Percentiles rank a stretch among this genome's conserved stretches.
Evolutionary conservation across 2,797 vertebrate genomes (phyloP).

Genomic region (Gymnothorax javanicus): DNA sequence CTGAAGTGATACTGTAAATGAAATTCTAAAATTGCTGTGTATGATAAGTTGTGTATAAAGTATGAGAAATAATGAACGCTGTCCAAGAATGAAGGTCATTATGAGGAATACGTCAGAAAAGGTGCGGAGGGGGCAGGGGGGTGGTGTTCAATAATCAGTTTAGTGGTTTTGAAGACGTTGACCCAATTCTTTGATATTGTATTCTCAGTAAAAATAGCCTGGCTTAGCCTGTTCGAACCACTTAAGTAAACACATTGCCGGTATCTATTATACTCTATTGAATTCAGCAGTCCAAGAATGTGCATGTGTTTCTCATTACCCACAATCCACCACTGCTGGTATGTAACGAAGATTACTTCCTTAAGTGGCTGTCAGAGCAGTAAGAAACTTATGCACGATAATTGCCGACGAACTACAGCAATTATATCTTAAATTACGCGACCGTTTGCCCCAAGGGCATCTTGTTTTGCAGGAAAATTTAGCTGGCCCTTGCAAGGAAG

Average conservation of each 20-base stretch:
- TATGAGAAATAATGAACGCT: not conserved
- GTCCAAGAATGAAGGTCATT: not conserved
- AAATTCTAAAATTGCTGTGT: not conserved
- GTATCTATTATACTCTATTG: constrained; percentile 3
- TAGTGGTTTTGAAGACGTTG: not conserved
- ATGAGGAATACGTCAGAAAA: not conserved
- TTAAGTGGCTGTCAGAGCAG: constrained; percentile 27
- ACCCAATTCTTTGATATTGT: not conserved
- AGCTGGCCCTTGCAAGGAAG: not conserved
- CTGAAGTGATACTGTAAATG: not conserved
- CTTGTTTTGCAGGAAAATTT: not conserved
- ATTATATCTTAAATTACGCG: constrained; percentile 19
- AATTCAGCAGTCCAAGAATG: not conserved
- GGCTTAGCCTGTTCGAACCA: not conserved
- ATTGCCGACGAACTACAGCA: constrained; percentile 21
- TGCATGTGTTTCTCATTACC: constrained; percentile 38
- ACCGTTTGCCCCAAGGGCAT: not conserved
- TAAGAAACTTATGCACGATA: constrained; percentile 34
- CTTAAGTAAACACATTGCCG: not conserved
- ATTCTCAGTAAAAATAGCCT: not conserved
- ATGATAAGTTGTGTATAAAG: not conserved
- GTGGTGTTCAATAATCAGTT: not conserved
- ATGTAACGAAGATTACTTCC: constrained; percentile 19
- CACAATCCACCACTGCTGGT: constrained; percentile 1
- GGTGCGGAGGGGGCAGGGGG: not conserved